Conservation (phyloP, 23 tunicate species). For the Halocynthia roretzi region DNA sequence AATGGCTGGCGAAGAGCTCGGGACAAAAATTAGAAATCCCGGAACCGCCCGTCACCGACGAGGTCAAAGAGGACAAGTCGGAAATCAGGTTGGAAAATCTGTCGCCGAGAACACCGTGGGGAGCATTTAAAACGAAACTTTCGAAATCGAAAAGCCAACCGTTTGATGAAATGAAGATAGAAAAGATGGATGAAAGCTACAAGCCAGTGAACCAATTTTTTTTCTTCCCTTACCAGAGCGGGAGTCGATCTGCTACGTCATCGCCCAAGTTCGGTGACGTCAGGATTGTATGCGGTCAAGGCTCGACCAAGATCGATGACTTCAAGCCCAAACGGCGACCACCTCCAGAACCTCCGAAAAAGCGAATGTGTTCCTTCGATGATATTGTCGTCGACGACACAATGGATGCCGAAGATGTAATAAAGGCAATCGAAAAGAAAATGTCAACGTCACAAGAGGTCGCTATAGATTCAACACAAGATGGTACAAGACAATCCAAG, state of each 20-base stretch:
- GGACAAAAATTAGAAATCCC: background rate
- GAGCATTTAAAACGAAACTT: too few relatives aligned
- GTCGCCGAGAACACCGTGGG: background rate
- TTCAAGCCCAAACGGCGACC: too few relatives aligned
- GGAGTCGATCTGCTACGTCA: too few relatives aligned
- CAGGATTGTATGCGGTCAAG: too few relatives aligned
- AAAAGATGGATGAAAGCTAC: too few relatives aligned
- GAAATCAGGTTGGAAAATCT: background rate
- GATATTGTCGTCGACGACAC: conserved; percentile 14
- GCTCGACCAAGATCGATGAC: too few relatives aligned
- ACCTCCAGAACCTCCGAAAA: too few relatives aligned
- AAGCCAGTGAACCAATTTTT: too few relatives aligned
- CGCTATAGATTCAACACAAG: background rate
- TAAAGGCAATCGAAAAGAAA: background rate
- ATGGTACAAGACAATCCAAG: background rate
- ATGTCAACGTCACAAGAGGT: conserved; percentile 3
- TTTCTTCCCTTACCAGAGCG: too few relatives aligned
- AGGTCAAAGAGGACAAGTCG: background rate
- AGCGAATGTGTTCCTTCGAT: background rate
- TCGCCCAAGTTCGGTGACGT: too few relatives aligned
- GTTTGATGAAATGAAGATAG: too few relatives aligned
- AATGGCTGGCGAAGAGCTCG: background rate
- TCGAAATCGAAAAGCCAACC: too few relatives aligned
- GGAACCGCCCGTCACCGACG: background rate
- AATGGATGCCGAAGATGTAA: conserved; percentile 19